These are phyloP conservation scores for Iphiclides podalirius DNA, from an alignment of 2,888 invertebrate genomes.

Conservation along the genomic window DNA sequence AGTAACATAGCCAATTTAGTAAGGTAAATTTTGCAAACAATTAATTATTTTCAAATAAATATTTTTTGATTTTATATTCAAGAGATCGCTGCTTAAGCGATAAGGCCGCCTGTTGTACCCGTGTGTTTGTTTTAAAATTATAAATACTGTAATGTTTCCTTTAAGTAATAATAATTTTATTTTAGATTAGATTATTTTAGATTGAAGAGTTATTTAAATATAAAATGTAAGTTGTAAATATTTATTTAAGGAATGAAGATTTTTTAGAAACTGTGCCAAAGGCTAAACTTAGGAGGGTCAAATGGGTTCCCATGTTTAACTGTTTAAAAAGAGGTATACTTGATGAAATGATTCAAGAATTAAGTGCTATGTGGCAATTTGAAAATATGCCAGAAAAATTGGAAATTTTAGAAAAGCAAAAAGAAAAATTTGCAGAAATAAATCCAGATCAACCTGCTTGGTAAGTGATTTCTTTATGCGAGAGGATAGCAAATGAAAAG, in stretches of 20 bases:
- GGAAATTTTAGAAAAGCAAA: constrained; percentile 60
- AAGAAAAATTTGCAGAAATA: constrained; percentile 56
- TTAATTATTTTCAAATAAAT: no score
- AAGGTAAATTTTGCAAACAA: constrained; percentile 45
- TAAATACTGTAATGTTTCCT: no score
- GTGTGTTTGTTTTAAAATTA: no score
- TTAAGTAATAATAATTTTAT: no score
- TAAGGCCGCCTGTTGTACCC: no score
- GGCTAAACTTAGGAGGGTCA: constrained; percentile 58
- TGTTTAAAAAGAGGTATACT: constrained; percentile 63
- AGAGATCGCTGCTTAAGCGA: no score
- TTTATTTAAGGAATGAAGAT: constrained; percentile 64
- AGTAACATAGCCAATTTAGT: constrained; percentile 65
- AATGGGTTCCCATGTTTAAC: constrained; percentile 71
- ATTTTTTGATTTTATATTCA: no score
- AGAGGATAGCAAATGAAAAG: no score
- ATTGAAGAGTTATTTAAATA: no score
- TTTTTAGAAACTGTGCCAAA: constrained; percentile 67
- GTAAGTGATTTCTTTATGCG: constrained; percentile 37
- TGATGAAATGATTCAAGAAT: constrained; percentile 64
- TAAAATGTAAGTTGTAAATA: no score
- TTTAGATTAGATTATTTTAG: no score
- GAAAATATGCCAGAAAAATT: constrained; percentile 66
- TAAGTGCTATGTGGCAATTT: constrained; percentile 67
- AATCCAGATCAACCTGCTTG: constrained; percentile 44